Evolutionary conservation across 1,140 invertebrate species (phyloP), one percentile per base, ranked within the genome.

Genomic region (Hirudo medicinalis): DNA sequence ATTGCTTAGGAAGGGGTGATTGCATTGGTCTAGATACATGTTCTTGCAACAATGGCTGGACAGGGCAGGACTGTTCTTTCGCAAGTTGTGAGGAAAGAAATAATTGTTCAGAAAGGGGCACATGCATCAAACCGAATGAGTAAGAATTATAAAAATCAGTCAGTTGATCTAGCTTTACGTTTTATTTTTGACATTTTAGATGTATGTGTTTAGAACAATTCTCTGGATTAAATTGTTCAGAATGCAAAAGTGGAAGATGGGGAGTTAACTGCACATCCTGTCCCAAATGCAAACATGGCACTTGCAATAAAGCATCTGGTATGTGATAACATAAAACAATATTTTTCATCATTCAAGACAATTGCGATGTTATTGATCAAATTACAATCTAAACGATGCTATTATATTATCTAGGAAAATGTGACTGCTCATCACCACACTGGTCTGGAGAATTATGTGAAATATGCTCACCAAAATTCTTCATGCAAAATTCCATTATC

Each of bases 391-490:
- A 36, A 36, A 36, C 32, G 32, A 36, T 36, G 2, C 6, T 3
- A 36, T 6, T 69, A 66, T 40, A 66, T 69, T 29, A 1, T 40
- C 25, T 11, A 76, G 75, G 75, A 8, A n/a, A 54, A n/a, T 76
- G 76, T 71, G 70, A 49, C 22, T 76, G 76, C 54, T 22, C 49
- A 67, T 60, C 40, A 27, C 17, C 69, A 15, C 76, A 76, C 69
- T 77, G 74, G 74, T 43, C 71, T 43, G 76, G 76, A 49, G 69
- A 74, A 15, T 40, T 76, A 0, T 77, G 76, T 63, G 73, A 77
- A 27, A 53, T 66, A 54, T 77, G 76, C 43, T 73, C 60, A 71
- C 68, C 75, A 57, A 74, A 73, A 25, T 76, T 74, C 60, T 77
- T 75, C 40, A 36, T 3, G 6, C 32, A 32, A 25, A 40, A n/a